Evolutionary conservation across 2,888 invertebrate genomes (phyloP), one percentile per base, ranked within the genome.

Genomic region (Megamerina dolium): DNA sequence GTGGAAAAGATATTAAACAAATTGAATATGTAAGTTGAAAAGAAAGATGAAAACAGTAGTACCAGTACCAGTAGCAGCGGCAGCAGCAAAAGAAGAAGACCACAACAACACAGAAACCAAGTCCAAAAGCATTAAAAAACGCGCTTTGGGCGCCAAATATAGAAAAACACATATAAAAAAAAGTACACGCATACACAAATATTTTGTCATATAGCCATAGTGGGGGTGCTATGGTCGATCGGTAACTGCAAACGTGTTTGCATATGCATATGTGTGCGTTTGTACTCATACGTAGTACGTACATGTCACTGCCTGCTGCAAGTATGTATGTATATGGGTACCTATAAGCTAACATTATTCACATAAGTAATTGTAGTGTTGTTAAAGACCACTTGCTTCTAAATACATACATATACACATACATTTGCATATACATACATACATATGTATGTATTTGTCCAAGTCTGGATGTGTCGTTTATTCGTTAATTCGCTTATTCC

Each of bases 41-140:
- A 41, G n/a, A n/a, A n/a, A n/a, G n/a, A n/a, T n/a, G n/a, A n/a
- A n/a, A n/a, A n/a, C n/a, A n/a, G n/a, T n/a, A n/a, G n/a, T n/a
- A n/a, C n/a, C n/a, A n/a, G n/a, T n/a, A n/a, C n/a, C n/a, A n/a
- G n/a, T n/a, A n/a, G n/a, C n/a, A n/a, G n/a, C n/a, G n/a, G n/a
- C n/a, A n/a, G n/a, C n/a, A n/a, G n/a, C n/a, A n/a, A n/a, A n/a
- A n/a, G n/a, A n/a, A n/a, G n/a, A n/a, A n/a, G n/a, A n/a, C n/a
- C n/a, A n/a, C n/a, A n/a, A n/a, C n/a, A n/a, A n/a, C n/a, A n/a
- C n/a, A n/a, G n/a, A n/a, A n/a, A n/a, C n/a, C 43, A 46, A 20
- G 37, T 43, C 43, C 27, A 39, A 47, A 47, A 40, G 41, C 45
- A 37, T 40, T 45, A 50, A 45, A 47, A 47, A 48, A 45, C 45